Percentiles rank a stretch among this genome's conserved stretches.
Evolutionary conservation across 2,797 vertebrate species (phyloP).

Genomic region (Lithobates sylvaticus): DNA sequence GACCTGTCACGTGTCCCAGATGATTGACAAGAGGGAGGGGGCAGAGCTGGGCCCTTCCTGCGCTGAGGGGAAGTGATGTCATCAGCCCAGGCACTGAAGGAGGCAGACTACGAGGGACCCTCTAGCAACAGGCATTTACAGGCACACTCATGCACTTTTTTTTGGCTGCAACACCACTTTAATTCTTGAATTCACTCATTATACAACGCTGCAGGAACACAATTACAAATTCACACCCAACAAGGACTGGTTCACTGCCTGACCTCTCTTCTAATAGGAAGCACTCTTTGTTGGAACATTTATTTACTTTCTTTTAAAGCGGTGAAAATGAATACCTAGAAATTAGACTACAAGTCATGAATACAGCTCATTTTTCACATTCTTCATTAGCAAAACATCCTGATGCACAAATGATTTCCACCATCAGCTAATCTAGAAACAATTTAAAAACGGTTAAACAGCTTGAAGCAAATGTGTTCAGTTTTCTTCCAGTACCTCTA

Average conservation of each 20-base stretch:
- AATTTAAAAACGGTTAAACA: slow-evolving; percentile 14
- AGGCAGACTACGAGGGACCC: no score
- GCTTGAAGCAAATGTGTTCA: background rate
- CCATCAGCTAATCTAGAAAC: background rate
- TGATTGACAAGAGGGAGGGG: no score
- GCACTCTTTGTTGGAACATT: background rate
- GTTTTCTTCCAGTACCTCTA: slow-evolving; percentile 2
- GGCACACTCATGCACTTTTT: no score
- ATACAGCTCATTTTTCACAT: background rate
- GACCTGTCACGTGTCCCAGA: no score
- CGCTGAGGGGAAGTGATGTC: no score
- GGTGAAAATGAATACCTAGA: background rate
- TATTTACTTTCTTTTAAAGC: background rate
- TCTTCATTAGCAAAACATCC: background rate
- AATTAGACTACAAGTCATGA: background rate
- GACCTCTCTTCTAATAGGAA: background rate
- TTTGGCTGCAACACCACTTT: no score
- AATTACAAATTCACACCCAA: background rate
- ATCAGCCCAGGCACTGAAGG: no score
- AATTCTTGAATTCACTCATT: background rate
- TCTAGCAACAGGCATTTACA: no score
- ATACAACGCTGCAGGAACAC: no score
- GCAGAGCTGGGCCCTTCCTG: no score
- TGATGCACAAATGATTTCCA: background rate
- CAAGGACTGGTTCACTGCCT: background rate